Conservation (phyloP, 2,888 invertebrate species). For the Heliothis peltigera region DNA sequence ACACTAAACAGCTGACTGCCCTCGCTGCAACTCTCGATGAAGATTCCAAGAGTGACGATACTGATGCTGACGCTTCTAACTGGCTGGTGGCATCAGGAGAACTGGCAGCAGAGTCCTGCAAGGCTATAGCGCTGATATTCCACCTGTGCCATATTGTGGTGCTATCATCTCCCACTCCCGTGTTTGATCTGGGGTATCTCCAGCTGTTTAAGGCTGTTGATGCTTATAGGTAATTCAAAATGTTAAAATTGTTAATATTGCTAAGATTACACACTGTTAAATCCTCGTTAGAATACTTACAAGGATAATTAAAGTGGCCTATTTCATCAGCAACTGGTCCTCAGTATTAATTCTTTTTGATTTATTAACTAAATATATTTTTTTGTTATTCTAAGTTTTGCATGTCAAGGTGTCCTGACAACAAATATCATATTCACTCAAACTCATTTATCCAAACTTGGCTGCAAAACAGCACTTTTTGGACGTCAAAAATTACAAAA, state of each 20-base stretch:
- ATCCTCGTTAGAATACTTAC: too few species aligned
- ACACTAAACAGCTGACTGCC: conserved; percentile 76
- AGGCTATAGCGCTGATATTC: conserved; percentile 93
- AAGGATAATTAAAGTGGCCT: too few species aligned
- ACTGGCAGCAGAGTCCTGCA: conserved; percentile 89
- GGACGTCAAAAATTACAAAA: too few species aligned
- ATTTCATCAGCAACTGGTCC: too few species aligned
- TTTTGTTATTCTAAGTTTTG: too few species aligned
- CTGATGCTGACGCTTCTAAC: conserved; percentile 85
- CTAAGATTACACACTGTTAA: too few species aligned
- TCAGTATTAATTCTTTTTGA: too few species aligned
- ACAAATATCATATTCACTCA: too few species aligned
- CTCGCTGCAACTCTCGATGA: conserved; percentile 78
- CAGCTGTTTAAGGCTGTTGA: conserved; percentile 95
- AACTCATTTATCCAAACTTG: too few species aligned
- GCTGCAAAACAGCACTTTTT: too few species aligned
- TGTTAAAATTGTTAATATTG: not conserved
- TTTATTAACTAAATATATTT: too few species aligned
- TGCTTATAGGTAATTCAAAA: conserved; percentile 92
- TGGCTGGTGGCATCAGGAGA: conserved; percentile 91
- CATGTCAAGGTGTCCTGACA: too few species aligned
- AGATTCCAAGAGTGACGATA: conserved; percentile 77
- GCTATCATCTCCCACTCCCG: conserved; percentile 84
- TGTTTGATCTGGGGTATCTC: conserved; percentile 95
- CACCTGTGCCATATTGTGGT: conserved; percentile 94